phyloP scores from a whole-genome alignment of 2,888 invertebrate species.

The Asteroscopus sphinx region DNA sequence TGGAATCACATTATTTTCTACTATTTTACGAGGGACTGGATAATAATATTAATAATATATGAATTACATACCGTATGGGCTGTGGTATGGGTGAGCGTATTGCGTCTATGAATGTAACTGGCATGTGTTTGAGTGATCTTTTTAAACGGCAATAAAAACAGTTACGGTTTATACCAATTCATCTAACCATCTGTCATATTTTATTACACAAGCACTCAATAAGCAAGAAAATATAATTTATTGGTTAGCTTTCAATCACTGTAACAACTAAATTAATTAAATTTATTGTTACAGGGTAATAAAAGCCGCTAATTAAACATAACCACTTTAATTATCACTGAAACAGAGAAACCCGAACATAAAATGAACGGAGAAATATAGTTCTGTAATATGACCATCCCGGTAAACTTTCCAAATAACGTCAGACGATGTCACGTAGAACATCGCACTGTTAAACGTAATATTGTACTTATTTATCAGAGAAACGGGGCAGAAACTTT shows the following conservation, averaged over 20 bases:
- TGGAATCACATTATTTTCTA: slow-evolving; percentile 60
- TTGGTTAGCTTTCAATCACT: slow-evolving; percentile 24
- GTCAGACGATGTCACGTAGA: slow-evolving; percentile 44
- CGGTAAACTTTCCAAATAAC: slow-evolving; percentile 39
- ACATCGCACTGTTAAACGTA: slow-evolving; percentile 51
- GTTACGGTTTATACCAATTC: slow-evolving; percentile 50
- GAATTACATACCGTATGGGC: slow-evolving; percentile 74
- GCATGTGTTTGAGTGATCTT: slow-evolving; percentile 74
- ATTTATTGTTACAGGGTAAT: slow-evolving; percentile 12
- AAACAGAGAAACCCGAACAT: slow-evolving; percentile 17
- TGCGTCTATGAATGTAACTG: slow-evolving; percentile 63
- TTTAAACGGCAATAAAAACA: slow-evolving; percentile 60
- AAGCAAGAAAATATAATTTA: slow-evolving; percentile 14
- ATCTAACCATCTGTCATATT: slow-evolving; percentile 53
- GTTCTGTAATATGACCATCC: slow-evolving; percentile 10
- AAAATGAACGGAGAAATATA: slow-evolving; percentile 16
- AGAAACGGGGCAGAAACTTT: slow-evolving; percentile 71
- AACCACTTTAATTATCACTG: slow-evolving; percentile 26
- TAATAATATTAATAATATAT: slow-evolving; percentile 54
- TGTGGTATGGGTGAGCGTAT: slow-evolving; percentile 70
- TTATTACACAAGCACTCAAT: slow-evolving; percentile 22
- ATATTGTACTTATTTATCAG: slow-evolving; percentile 59
- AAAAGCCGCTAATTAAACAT: slow-evolving; percentile 19
- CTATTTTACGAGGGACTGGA: slow-evolving; percentile 62
- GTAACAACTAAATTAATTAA: slow-evolving; percentile 27